These are phyloP conservation scores for Drosophila formosana DNA, from an alignment of 2,888 invertebrate genomes.

Conservation along the genomic window DNA sequence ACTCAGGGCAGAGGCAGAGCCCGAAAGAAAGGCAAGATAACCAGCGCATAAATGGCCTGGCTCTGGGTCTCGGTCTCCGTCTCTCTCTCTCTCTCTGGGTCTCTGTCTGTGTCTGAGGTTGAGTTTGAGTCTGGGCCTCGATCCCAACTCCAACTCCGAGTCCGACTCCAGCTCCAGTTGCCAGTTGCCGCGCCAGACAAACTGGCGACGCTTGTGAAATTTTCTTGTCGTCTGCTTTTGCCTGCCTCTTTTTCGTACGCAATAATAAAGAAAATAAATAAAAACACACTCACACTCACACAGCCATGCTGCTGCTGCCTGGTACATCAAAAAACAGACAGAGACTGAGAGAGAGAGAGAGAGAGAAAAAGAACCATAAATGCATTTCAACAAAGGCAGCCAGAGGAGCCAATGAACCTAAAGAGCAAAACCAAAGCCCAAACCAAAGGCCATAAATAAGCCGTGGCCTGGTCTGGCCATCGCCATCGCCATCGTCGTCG, in stretches of 20 bases:
- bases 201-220: slow-evolving; percentile 84
- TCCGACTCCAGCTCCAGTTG: slow-evolving; percentile 5
- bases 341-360: slow-evolving; percentile 10
- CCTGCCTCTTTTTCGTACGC: slow-evolving; percentile 67
- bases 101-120: slow-evolving; percentile 13
- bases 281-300: slow-evolving; percentile 38
- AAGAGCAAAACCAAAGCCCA: slow-evolving; percentile 68
- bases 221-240: slow-evolving; percentile 62
- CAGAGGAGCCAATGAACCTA: slow-evolving; percentile 77
- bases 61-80: slow-evolving; percentile 12
- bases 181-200: slow-evolving; percentile 75
- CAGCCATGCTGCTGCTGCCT: slow-evolving; percentile 25
- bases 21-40: slow-evolving; percentile 67
- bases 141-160: slow-evolving; percentile 14
- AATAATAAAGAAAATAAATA: slow-evolving; percentile 77
- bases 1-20: slow-evolving; percentile 50
- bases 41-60: slow-evolving; percentile 68
- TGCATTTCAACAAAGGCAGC: slow-evolving; percentile 73
- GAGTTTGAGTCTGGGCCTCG: slow-evolving; percentile 14
- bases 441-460: slow-evolving; percentile 75
- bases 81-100: slow-evolving; percentile 18
- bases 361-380: slow-evolving; percentile 66
- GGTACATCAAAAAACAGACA: slow-evolving; percentile 20
- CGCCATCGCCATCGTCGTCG: slow-evolving; percentile 19
- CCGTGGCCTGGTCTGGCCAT: slow-evolving; percentile 37